Evolutionary conservation across 2,888 invertebrate species (phyloP), one percentile per base, ranked within the genome.

Genomic region (Hirtodrosophila cameraria): DNA sequence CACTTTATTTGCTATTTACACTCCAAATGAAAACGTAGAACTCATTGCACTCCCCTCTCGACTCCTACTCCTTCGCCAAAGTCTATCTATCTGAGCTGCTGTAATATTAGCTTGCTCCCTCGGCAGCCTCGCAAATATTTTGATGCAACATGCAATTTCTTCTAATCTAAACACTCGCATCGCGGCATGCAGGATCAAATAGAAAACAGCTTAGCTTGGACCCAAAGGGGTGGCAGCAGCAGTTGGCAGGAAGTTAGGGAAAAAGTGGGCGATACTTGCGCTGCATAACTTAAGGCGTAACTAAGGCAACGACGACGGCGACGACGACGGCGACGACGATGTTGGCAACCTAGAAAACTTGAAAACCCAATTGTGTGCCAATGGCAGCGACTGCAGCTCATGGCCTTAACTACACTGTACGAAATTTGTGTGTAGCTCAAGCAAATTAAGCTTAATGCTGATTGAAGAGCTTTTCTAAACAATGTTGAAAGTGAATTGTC

Each of bases 131-230:
- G 73, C 35, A 86, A 86, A 85, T 87, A 82, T 82, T 84, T 86
- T 71, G 76, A 79, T 79, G 86, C 80, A 82, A 69, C 83, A 82
- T 73, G 80, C 87, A 82, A 79, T 87, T 87, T 80, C 69, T 70
- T 43, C 55, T 75, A 84, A 87, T 86, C 83, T 84, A 86, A 84
- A 73, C 73, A 84, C 41, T 79, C 61, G 71, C 74, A 66, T 70
- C 74, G 64, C 57, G 66, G 39, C 43, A 36, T 54, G 49, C 20
- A 58, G 82, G 71, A 67, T 71, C 65, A 57, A 78, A 84, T 75
- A 61, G 75, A 72, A 82, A 71, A 78, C 46, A 64, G 60, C 82
- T 78, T 59, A 49, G 57, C n/a, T n/a, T n/a, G n/a, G n/a, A n/a
- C n/a, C n/a, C n/a, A n/a, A n/a, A n/a, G n/a, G n/a, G n/a, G n/a